Conservation (phyloP, 2,113 vertebrate genomes). For the Ovis canadensis region DNA sequence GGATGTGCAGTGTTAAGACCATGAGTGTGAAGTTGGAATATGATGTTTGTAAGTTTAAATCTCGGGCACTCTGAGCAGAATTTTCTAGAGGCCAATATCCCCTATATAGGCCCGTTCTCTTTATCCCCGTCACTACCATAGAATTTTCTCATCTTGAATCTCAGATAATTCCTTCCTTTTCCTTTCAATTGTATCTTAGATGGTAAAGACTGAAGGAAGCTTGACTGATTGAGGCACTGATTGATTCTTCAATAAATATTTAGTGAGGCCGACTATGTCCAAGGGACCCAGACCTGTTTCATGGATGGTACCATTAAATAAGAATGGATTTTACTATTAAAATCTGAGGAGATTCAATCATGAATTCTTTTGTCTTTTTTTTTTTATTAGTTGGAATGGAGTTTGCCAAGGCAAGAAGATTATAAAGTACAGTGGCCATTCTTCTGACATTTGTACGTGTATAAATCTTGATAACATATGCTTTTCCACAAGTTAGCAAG, state of each 20-base stretch:
- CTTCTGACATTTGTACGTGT: not conserved
- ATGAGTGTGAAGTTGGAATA: not conserved
- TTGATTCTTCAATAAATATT: not conserved
- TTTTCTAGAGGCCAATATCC: not conserved
- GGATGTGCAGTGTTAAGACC: not conserved
- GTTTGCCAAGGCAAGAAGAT: not conserved
- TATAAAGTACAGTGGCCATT: not conserved
- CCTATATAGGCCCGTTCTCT: not conserved
- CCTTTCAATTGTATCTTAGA: not conserved
- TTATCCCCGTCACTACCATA: accelerated
- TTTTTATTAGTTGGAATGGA: not conserved
- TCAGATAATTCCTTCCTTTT: not conserved
- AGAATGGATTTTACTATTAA: not conserved
- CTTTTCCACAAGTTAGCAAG: not conserved
- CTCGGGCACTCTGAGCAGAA: not conserved
- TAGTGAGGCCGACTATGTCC: not conserved
- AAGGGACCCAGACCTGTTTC: not conserved
- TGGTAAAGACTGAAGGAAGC: not conserved
- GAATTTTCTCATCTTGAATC: not conserved
- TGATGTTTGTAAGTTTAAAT: not conserved
- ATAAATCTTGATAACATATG: not conserved
- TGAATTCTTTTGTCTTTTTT: not conserved
- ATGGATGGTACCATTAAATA: not conserved
- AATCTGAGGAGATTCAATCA: not conserved
- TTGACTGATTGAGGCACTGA: not conserved